Conservation (phyloP, 2,797 vertebrate genomes). For the Morus bassanus region DNA sequence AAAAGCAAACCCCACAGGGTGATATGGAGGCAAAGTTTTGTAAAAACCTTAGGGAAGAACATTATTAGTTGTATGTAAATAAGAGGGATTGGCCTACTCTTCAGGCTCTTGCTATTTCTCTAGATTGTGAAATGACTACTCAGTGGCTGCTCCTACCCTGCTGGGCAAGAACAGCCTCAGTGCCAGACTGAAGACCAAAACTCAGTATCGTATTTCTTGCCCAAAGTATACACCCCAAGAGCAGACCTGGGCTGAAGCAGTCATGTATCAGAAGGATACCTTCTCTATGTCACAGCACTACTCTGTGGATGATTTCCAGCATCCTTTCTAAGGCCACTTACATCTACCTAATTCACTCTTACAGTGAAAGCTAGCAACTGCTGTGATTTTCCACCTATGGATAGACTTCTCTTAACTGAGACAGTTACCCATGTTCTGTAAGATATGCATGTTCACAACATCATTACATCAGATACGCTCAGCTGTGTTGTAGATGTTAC, state of each 20-base stretch:
- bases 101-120: background rate
- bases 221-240: background rate
- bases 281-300: background rate
- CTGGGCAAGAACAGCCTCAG: background rate
- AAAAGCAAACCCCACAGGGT: background rate
- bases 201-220: background rate
- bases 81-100: background rate
- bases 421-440: background rate
- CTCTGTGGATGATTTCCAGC: background rate
- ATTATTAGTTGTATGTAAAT: background rate
- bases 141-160: background rate
- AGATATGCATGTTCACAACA: background rate
- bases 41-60: background rate
- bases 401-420: background rate
- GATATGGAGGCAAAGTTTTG: background rate
- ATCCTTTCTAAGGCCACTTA: background rate
- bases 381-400: background rate
- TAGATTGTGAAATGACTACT: background rate
- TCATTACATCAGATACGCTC: background rate
- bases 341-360: background rate
- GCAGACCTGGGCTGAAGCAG: background rate
- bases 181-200: background rate
- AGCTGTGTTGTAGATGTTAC: background rate
- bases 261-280: background rate
- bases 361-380: background rate